These are phyloP conservation scores for Patella depressa DNA, from an alignment of 2,888 invertebrate species.

Conservation along the genomic window DNA sequence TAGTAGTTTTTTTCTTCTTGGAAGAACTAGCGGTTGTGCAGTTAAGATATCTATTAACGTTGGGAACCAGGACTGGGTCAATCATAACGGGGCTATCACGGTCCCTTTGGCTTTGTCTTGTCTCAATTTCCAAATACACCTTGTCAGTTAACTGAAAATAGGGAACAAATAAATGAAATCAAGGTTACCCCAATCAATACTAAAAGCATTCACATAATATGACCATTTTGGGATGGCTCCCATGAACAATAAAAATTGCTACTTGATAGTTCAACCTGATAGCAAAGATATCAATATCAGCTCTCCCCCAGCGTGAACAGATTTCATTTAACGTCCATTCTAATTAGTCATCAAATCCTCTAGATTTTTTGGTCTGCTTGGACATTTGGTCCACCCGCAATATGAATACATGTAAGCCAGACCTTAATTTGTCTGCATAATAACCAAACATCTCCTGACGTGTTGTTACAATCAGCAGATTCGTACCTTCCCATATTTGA, in stretches of 20 bases:
- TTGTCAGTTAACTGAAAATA: conserved; percentile 25
- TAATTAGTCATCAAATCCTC: too few species aligned
- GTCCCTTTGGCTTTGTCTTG: conserved; percentile 27
- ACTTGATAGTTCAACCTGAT: conserved; percentile 23
- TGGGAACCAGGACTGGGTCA: conserved; percentile 30
- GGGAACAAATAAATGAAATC: conserved; percentile 21
- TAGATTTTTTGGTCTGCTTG: too few species aligned
- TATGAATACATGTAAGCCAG: too few species aligned
- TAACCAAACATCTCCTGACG: too few species aligned
- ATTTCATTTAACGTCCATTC: too few species aligned
- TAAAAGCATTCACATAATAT: conserved; percentile 26
- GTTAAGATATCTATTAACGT: conserved; percentile 16
- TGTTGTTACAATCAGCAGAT: too few species aligned
- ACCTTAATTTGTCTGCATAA: too few species aligned
- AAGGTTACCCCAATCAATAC: conserved; percentile 16
- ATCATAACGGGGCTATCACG: conserved; percentile 29
- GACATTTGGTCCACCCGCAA: too few species aligned
- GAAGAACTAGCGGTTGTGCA: conserved; percentile 17
- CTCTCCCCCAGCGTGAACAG: background rate
- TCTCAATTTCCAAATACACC: conserved; percentile 22
- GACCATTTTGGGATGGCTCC: conserved; percentile 23
- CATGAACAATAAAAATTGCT: conserved; percentile 23
- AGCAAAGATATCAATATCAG: conserved; percentile 26
- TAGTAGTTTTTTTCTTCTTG: background rate
- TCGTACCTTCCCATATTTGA: too few species aligned